A percentile compares a stretch with the other conserved stretches of the same genome.
Conservation (phyloP, 2,113 vertebrate genomes). For the Acanthochromis polyacanthus region DNA sequence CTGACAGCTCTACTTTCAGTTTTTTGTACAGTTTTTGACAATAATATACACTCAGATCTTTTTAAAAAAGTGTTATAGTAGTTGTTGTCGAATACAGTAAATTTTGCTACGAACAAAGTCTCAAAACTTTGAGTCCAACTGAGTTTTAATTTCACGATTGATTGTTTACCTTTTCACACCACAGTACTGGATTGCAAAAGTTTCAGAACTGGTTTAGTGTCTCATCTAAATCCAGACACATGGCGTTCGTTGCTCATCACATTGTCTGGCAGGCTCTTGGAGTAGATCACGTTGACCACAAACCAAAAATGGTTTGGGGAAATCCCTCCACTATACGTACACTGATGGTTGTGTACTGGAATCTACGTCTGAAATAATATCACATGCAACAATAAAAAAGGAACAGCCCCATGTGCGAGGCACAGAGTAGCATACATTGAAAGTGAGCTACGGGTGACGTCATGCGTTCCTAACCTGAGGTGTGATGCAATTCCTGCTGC, state of each 20-base stretch:
- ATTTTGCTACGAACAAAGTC: background rate
- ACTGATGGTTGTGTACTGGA: slow-evolving; percentile 34
- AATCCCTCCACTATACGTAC: slow-evolving; percentile 26
- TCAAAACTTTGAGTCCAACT: background rate
- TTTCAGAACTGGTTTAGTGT: background rate
- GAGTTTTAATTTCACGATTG: background rate
- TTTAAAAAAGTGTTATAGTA: background rate
- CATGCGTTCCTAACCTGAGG: background rate
- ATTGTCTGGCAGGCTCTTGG: background rate
- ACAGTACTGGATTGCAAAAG: background rate
- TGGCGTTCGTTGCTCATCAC: background rate
- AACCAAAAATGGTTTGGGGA: slow-evolving; percentile 21
- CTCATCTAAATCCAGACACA: background rate
- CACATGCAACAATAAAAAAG: slow-evolving; percentile 20
- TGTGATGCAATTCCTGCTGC: slow-evolving; percentile 38
- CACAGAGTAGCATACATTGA: background rate
- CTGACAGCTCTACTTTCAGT: background rate
- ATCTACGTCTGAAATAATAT: slow-evolving; percentile 47
- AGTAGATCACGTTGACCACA: background rate
- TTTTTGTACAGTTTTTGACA: background rate
- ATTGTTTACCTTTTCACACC: background rate
- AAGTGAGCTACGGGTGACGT: slow-evolving; percentile 15
- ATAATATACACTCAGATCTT: background rate
- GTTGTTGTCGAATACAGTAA: background rate
- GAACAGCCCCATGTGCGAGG: slow-evolving; percentile 1